phyloP scores from a whole-genome alignment of 2,888 invertebrate species.

The Scaptomyza polygonia region DNA sequence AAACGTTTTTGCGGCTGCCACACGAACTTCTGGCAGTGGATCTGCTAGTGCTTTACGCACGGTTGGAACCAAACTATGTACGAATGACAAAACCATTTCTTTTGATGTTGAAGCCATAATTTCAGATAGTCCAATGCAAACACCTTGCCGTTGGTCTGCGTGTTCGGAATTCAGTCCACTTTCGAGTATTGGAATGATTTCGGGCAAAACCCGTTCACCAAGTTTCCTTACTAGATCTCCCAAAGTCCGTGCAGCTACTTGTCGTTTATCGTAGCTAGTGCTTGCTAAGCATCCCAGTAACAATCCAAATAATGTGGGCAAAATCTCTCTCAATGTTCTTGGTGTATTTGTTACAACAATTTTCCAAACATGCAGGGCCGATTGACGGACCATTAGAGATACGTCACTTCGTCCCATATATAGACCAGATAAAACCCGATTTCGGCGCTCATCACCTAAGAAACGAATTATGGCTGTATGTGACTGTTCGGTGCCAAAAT shows the following conservation, averaged over 20 bases:
- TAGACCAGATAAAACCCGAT: slow-evolving; percentile 95
- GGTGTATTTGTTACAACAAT: slow-evolving; percentile 99
- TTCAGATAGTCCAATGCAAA: slow-evolving; percentile 98
- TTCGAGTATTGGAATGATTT: slow-evolving; percentile 99
- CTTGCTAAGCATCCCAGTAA: slow-evolving; percentile 97
- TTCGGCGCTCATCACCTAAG: slow-evolving; percentile 94
- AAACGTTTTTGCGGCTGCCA: slow-evolving; percentile 98
- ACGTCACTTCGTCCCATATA: slow-evolving; percentile 99
- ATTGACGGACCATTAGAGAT: slow-evolving; percentile 97
- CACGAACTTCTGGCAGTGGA: slow-evolving; percentile 95
- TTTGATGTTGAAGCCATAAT: slow-evolving; percentile 98
- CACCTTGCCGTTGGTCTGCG: slow-evolving; percentile 98
- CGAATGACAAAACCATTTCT: slow-evolving; percentile 96
- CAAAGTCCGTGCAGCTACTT: slow-evolving; percentile 97
- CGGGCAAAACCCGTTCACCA: slow-evolving; percentile 98
- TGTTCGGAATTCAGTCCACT: slow-evolving; percentile 95
- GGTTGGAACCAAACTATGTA: slow-evolving; percentile 95
- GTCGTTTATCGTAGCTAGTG: slow-evolving; percentile 97
- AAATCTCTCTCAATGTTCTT: slow-evolving; percentile 96
- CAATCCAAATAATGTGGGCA: slow-evolving; percentile 96
- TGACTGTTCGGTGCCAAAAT: slow-evolving; percentile 98
- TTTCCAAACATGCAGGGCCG: slow-evolving; percentile 99
- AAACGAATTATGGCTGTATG: slow-evolving; percentile 95
- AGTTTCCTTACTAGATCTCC: slow-evolving; percentile 98
- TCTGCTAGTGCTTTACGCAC: slow-evolving; percentile 98